Evolutionary conservation across 2,888 invertebrate genomes (phyloP).

Genomic region (Nymphalis urticae): DNA sequence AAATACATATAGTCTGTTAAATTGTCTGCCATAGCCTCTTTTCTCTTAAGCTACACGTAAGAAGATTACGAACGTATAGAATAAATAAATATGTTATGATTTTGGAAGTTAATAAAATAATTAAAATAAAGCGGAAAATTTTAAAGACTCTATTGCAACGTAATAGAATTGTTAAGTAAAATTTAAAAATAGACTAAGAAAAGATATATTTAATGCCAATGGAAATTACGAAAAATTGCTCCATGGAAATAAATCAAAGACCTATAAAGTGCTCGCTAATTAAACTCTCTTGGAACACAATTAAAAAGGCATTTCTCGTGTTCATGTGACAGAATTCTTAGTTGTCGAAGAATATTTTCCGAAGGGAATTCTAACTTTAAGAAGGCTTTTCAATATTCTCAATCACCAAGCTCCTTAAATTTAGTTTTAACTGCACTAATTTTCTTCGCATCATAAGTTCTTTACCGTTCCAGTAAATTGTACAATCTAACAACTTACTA

Average conservation of each 20-base stretch:
- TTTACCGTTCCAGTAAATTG: slow-evolving; percentile 17
- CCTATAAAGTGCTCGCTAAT: slow-evolving; percentile 67
- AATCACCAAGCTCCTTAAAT: slow-evolving; percentile 35
- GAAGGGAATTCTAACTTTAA: slow-evolving; percentile 65
- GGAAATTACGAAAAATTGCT: too few relatives aligned
- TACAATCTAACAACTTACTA: neutral
- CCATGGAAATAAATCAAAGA: slow-evolving; percentile 46
- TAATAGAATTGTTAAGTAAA: too few relatives aligned
- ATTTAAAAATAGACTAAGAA: too few relatives aligned
- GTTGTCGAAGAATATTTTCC: slow-evolving; percentile 67
- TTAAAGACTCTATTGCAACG: too few relatives aligned
- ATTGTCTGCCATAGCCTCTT: too few relatives aligned
- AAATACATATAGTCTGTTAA: too few relatives aligned
- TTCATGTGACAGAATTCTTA: slow-evolving; percentile 58
- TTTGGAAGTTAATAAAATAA: too few relatives aligned
- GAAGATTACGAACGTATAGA: too few relatives aligned
- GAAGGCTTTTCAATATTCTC: slow-evolving; percentile 58
- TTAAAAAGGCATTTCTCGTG: slow-evolving; percentile 70
- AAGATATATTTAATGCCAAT: too few relatives aligned
- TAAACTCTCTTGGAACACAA: slow-evolving; percentile 71
- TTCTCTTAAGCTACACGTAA: too few relatives aligned
- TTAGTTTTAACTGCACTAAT: slow-evolving; percentile 47
- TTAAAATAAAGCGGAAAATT: too few relatives aligned
- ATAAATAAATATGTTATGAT: too few relatives aligned
- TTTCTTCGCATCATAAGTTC: slow-evolving; percentile 18